Base-by-base conservation (phyloP, 23 tunicate species). In the Diplosoma virens region DNA sequence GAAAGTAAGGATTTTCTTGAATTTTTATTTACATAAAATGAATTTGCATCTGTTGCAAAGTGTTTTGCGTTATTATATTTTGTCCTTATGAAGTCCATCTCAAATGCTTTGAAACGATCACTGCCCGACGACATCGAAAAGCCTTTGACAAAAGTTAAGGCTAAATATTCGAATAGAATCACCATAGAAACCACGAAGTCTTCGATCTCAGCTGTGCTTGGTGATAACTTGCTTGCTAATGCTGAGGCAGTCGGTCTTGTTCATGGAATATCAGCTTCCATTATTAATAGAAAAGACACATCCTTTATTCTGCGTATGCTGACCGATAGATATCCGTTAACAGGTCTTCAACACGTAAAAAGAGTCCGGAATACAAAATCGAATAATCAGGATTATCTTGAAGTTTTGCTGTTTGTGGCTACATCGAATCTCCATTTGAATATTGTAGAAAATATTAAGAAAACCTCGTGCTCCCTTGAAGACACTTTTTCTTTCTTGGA, bases 301-400 rank as follows among this genome's bases (percentile, higher is more conserved):
- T 58, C 83, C 20, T 9, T 29, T 17, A 64, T 84, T 37, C 59
- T 90, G 27, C 66, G 79, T 26, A 36, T 30, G 67, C 53, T 90
- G 17, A 56, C 60, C 37, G 82, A 74, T 22, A 37, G 20, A 34
- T 55, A 37, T 27, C 90, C 90, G 18, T 65, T 90, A 6, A 18
- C 70, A 16, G 76, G 76, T 36, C 23, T 84, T 79, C 73, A 73
- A 25, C 97, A 84, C 58, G 66, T 90, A 1, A 90, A 90, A 55
- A 63, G 97, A 78, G 52, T 84, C 18, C 87, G 89, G 25, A 66
- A 50, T n/a, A 30, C 54, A n/a, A 48, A 55, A 25, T n/a, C 67
- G 24, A 24, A 33, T 36, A 77, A 28, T 22, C 61, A 61, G 26
- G 59, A 71, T 27, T 7, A 2, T 2, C 48, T 89, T 4, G 80